Base-by-base conservation (phyloP, 2,888 invertebrate species). In the Diaperis boleti region DNA sequence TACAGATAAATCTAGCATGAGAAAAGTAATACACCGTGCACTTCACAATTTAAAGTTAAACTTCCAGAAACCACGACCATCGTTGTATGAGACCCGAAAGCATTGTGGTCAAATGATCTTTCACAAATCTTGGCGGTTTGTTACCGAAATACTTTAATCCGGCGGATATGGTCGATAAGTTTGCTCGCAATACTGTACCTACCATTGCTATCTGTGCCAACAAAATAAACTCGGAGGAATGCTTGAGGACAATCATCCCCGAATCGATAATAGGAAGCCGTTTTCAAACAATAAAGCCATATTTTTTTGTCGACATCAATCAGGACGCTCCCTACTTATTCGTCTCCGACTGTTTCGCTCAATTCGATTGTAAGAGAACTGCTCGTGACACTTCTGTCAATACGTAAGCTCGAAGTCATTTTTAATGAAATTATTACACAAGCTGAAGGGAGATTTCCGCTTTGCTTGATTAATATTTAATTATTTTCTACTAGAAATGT, bases 251-350 rank as follows among this genome's bases (percentile, higher is more conserved):
- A 55, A 55, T 31, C n/a, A 14, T 7, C 15, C 3, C 14, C 18
- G 31, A 54, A 55, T 55, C 55, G 42, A 55, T 55, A 55, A 55
- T 42, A 55, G 55, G n/a, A 55, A 55, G 29, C 26, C 55, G 55
- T 55, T 55, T 55, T 55, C 55, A 55, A 55, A 55, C 55, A 55
- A 55, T 55, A 55, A 55, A 41, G 55, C 33, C 55, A 42, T 55
- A 37, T 52, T 52, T 42, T 49, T 54, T 42, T 42, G 6, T 13
- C 42, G 55, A 42, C 42, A 55, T 55, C 55, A 55, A 55, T 55
- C 55, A 52, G 39, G 22, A 14, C 14, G 37, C 22, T 39, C 39
- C n/a, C 22, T 52, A 22, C 52, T 37, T 52, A 52, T 52, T 52
- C 39, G 20, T 17, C 52, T 37, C 37, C 39, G 14, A 37, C 37